Conservation (phyloP, 23 tunicate genomes). For the Ascidia mentula region DNA sequence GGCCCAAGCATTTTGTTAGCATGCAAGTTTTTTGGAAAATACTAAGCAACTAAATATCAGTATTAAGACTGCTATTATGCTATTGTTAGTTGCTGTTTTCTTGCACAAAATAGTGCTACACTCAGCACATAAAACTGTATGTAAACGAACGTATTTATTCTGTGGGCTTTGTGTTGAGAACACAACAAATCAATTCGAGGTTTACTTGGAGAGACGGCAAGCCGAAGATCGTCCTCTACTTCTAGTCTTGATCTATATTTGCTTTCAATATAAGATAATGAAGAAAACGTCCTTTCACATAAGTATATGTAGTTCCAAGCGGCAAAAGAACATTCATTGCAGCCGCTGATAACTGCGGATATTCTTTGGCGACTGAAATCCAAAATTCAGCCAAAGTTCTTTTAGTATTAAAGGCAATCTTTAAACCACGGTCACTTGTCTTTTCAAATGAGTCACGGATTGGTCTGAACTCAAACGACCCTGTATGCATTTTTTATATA, state of each 20-base stretch:
- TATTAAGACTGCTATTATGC: constrained; percentile 6
- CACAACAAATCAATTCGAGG: constrained; percentile 39
- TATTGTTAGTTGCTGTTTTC: neutral
- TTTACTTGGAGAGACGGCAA: constrained; percentile 28
- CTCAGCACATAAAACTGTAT: neutral
- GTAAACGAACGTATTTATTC: neutral
- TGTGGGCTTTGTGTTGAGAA: constrained; percentile 29
- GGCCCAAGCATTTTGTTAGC: constrained; percentile 2
- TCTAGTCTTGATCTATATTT: too few species aligned
- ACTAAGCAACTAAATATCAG: too few species aligned
- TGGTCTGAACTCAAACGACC: too few species aligned
- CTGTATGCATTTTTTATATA: too few species aligned
- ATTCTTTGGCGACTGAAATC: neutral
- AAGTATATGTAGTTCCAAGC: neutral
- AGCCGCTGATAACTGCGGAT: neutral
- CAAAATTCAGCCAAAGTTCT: too few species aligned
- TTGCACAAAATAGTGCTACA: neutral
- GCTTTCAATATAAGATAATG: constrained; percentile 3
- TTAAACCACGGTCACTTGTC: too few species aligned
- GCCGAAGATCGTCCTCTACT: constrained; percentile 23
- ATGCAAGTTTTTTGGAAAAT: too few species aligned
- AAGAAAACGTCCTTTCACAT: neutral
- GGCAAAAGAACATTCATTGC: constrained; percentile 4
- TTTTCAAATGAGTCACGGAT: too few species aligned
- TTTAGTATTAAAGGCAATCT: too few species aligned